phyloP scores from a whole-genome alignment of 2,113 vertebrate genomes.

The Sisor rabdophorus region DNA sequence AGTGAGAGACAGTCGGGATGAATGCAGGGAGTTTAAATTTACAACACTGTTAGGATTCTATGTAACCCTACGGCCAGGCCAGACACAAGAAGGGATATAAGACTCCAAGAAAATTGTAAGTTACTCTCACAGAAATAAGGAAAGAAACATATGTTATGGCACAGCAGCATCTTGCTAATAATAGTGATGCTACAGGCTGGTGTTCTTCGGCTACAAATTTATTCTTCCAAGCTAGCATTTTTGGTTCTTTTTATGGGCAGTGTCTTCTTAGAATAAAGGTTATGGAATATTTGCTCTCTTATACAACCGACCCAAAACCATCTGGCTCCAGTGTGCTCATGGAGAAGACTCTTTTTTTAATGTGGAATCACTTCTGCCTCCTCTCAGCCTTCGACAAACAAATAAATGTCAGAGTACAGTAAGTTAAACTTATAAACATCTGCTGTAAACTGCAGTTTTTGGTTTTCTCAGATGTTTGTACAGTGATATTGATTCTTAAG shows the following conservation, averaged over 20 bases:
- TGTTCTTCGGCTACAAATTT: neutral
- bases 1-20: constrained; percentile 19
- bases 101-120: neutral
- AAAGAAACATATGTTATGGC: neutral
- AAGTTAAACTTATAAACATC: constrained; percentile 5
- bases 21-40: constrained; percentile 40
- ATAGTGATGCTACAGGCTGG: neutral
- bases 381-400: constrained; percentile 14
- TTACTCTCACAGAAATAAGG: neutral
- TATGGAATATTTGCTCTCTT: neutral
- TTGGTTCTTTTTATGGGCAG: constrained; percentile 13
- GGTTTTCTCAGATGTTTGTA: neutral
- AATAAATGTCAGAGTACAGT: constrained; percentile 21
- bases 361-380: neutral
- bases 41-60: constrained; percentile 27
- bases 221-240: constrained; percentile 7
- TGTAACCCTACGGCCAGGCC: constrained; percentile 14
- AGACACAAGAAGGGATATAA: neutral
- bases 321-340: neutral
- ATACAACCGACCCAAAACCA: neutral
- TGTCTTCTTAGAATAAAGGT: neutral
- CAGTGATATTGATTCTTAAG: constrained; percentile 2
- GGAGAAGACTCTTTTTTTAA: neutral
- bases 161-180: constrained; percentile 9
- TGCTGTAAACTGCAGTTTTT: constrained; percentile 1